A percentile compares a stretch with the other conserved stretches of the same genome.
These are phyloP conservation scores for Volucella bombylans DNA, from an alignment of 2,888 invertebrate genomes.

Conservation along the genomic window DNA sequence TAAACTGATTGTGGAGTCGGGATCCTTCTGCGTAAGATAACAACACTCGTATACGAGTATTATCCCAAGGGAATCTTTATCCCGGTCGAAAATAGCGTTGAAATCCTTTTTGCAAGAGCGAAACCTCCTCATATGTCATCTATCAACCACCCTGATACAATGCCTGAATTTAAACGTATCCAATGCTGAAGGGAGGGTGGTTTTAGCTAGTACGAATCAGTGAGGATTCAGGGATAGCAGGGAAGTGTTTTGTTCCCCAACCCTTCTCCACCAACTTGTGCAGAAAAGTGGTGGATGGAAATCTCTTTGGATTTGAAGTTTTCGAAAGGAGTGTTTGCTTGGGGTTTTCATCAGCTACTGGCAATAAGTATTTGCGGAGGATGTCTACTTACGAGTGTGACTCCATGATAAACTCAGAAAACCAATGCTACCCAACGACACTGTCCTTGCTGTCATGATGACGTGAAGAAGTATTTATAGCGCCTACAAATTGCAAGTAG, in stretches of 20 bases:
- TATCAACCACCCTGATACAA: constrained; percentile 8
- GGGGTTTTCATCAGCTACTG: neutral
- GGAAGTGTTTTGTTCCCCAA: neutral
- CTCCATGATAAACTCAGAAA: neutral
- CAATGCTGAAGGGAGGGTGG: neutral
- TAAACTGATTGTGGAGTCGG: constrained; percentile 11
- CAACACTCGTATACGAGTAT: neutral
- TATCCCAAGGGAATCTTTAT: constrained; percentile 8
- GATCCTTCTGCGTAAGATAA: neutral
- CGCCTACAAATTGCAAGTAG: constrained; percentile 11
- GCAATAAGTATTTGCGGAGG: neutral
- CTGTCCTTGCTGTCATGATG: neutral
- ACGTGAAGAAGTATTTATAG: constrained; percentile 5
- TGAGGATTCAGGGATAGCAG: too few species aligned
- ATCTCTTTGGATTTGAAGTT: neutral
- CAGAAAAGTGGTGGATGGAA: neutral
- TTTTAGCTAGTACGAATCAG: neutral
- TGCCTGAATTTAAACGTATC: neutral
- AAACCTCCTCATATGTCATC: constrained; percentile 16
- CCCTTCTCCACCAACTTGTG: neutral
- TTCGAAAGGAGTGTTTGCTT: neutral
- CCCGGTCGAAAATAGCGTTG: constrained; percentile 1
- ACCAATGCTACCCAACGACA: neutral
- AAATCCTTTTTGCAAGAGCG: neutral
- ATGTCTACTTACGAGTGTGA: neutral